Evolutionary conservation across 2,797 vertebrate genomes (phyloP).

Genomic region (Euthynnus affinis): DNA sequence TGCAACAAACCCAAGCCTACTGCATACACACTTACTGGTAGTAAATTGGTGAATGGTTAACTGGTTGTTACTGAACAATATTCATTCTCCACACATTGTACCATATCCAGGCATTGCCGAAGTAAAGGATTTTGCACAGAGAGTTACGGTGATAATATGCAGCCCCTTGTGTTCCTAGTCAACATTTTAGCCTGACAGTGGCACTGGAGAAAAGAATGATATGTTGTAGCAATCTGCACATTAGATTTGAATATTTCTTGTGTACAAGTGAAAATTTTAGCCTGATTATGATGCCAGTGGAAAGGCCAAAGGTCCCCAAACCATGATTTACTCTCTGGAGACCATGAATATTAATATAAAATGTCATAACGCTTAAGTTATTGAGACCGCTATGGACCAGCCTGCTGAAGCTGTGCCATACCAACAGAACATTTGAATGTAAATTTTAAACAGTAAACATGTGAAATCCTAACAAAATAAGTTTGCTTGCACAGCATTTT

Average conservation of each 20-base stretch:
- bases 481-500: neutral
- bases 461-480: neutral
- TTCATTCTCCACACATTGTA: neutral
- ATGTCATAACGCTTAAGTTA: no score
- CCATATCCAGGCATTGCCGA: neutral
- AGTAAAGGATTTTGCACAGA: neutral
- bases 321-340: no score
- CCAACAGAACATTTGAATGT: neutral
- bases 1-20: no score
- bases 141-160: neutral
- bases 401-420: neutral
- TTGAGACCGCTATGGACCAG: no score
- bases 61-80: neutral
- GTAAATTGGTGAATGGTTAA: neutral
- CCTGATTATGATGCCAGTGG: no score
- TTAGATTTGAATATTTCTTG: no score
- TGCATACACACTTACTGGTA: no score
- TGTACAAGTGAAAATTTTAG: no score
- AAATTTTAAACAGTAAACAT: neutral
- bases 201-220: no score
- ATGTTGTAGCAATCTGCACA: no score
- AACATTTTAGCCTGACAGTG: neutral
- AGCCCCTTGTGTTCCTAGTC: neutral
- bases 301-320: no score
- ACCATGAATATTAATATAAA: no score